Base-by-base conservation (phyloP, 2,888 invertebrate species). In the Liopterus haemorrhoidalis region DNA sequence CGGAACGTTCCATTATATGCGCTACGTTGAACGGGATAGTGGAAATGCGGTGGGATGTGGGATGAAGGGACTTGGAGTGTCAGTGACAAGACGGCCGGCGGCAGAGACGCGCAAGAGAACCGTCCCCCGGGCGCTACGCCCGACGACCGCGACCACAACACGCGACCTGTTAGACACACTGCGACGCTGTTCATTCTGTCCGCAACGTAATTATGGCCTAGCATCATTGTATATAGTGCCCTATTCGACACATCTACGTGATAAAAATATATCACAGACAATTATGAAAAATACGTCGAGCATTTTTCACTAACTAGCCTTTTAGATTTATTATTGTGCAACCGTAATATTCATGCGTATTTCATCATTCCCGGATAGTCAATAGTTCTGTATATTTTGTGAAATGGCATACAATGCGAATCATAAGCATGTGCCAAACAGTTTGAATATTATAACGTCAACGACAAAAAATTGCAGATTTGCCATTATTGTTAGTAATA, bases 231-330 rank as follows among this genome's bases (percentile, higher is more conserved):
- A 18, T 6, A 32, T 16, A 9, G 18, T 32, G n/a, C 32, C 15
- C 16, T 12, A 25, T n/a, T n/a, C 25, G 12, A 11, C 3, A 32
- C 18, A 18, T 15, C 15, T 15, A 32, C 42, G 35, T 43, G 43
- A 43, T 37, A 43, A 30, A 43, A 43, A 43, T 30, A 43, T 43
- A 43, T 43, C 43, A 14, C 37, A 12, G 19, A 30, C 43, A 43
- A 43, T 43, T 43, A 43, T 43, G 43, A 43, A 43, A 36, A 37
- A 43, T 33, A 33, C 19, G 19, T 14, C 14, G 14, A 27, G 33
- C n/a, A 19, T 27, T 42, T 42, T 35, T 35, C n/a, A 20, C 8
- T 35, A n/a, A n/a, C n/a, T n/a, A n/a, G n/a, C n/a, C n/a, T n/a
- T n/a, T n/a, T n/a, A n/a, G n/a, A n/a, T n/a, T n/a, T n/a, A n/a